These are phyloP conservation scores for Bombyx mandarina DNA, from an alignment of 1,140 invertebrate species.

Conservation along the genomic window DNA sequence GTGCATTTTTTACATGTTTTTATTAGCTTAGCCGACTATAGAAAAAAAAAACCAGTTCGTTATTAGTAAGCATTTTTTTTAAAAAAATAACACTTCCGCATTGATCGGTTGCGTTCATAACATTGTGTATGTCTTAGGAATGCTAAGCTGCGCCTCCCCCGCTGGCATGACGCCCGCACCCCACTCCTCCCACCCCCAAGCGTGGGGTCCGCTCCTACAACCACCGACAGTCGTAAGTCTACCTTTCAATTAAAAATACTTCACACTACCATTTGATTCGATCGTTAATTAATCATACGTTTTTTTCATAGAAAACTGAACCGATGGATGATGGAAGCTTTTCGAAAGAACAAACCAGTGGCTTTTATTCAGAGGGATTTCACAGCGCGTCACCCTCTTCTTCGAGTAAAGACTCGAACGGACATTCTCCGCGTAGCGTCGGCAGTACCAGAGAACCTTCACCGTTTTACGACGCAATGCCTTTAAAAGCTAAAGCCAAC, in stretches of 20 bases:
- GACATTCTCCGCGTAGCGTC: slow-evolving; percentile 56
- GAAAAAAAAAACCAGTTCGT: no score
- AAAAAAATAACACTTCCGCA: neutral
- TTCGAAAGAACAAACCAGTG: slow-evolving; percentile 54
- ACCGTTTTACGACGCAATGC: slow-evolving; percentile 64
- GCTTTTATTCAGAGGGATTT: slow-evolving; percentile 67
- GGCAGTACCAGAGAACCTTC: slow-evolving; percentile 58
- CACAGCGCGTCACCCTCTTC: slow-evolving; percentile 67
- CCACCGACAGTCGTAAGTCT: slow-evolving; percentile 46
- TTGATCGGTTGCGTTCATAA: no score
- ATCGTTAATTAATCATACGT: neutral
- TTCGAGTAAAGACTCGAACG: slow-evolving; percentile 64
- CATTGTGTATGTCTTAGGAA: slow-evolving; percentile 26
- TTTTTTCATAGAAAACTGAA: slow-evolving; percentile 55
- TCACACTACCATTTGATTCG: no score
- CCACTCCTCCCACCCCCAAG: slow-evolving; percentile 35
- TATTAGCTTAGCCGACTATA: no score
- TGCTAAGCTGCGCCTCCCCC: slow-evolving; percentile 57
- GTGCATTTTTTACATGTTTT: slow-evolving; percentile 6
- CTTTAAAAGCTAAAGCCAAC: slow-evolving; percentile 55
- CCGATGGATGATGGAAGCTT: slow-evolving; percentile 58
- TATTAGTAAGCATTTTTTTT: neutral
- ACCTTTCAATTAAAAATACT: neutral
- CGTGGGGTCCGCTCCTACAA: slow-evolving; percentile 42
- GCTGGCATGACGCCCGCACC: slow-evolving; percentile 52